Evolutionary conservation across 2,113 vertebrate species (phyloP).

Genomic region (Heterochromis multidens): DNA sequence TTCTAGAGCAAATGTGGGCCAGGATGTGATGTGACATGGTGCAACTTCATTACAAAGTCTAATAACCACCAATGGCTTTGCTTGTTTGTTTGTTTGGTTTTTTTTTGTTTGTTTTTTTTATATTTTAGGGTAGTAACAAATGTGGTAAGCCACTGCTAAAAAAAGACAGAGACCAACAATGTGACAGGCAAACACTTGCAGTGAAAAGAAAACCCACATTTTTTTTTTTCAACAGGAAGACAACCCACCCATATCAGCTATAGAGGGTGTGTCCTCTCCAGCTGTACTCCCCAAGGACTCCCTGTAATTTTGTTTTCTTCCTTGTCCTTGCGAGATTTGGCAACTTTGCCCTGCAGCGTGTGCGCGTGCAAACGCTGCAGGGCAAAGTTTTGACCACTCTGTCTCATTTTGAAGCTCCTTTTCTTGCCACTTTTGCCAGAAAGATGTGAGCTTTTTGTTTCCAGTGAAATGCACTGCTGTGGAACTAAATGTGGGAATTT

Average conservation of each 20-base stretch:
- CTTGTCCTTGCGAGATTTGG: slow-evolving; percentile 12
- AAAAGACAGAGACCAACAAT: neutral
- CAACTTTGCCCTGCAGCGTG: neutral
- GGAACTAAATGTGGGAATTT: neutral
- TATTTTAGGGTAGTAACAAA: neutral
- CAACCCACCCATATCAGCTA: slow-evolving; percentile 33
- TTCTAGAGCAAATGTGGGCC: neutral
- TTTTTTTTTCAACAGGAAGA: slow-evolving; percentile 30
- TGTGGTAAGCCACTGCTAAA: neutral
- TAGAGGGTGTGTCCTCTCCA: slow-evolving; percentile 66
- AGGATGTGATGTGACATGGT: neutral
- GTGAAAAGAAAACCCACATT: neutral
- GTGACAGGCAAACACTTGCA: neutral
- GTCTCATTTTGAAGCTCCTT: neutral
- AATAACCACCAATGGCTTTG: neutral
- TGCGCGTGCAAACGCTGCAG: neutral
- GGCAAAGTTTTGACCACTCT: neutral
- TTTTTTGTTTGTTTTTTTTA: no score
- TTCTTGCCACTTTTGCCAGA: neutral
- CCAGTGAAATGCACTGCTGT: neutral
- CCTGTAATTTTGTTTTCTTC: slow-evolving; percentile 68
- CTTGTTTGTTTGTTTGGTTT: no score
- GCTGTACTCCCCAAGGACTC: slow-evolving; percentile 60
- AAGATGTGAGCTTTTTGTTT: neutral
- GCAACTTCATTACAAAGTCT: neutral